Evolutionary conservation across 92 coral and sea anemone species (phyloP), one percentile per base, ranked within the genome.

Genomic region (Parazoanthus darwini): DNA sequence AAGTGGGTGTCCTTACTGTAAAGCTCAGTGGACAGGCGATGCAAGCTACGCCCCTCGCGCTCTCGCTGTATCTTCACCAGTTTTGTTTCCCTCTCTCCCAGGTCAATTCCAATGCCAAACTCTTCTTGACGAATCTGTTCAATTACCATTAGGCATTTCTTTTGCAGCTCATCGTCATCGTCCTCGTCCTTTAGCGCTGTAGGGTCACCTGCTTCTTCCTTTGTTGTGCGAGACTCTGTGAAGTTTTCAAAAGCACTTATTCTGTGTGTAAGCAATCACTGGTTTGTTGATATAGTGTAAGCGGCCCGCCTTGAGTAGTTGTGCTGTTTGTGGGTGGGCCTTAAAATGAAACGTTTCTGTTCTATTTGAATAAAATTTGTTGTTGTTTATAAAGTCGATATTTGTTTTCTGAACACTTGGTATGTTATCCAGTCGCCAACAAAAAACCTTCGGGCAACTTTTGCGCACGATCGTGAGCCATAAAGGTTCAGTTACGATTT

Each of bases 1-100:
- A 94, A 96, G 78, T 96, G 98, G 7, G 98, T 96, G 86, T 96
- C 98, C 74, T 92, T 93, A 63, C 94, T 89, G 91, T 96, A 96
- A 46, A 96, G 93, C 88, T 96, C 98, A 0, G 94, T 90, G 72
- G 98, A 94, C 59, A 96, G 82, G 2, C 98, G 95, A 74, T 93
- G 95, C 33, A 96, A 87, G 50, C 97, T 93, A 44, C 98, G 94
- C 68, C 98, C 98, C 70, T 96, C 98, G 6, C 97, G 91, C 48
- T 93, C 94, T 46, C 98, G 89, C 78, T 93, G 98, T 78, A 91
- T 91, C 89, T 92, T 93, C 18, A 96, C 93, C 59, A 96, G 93
- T 85, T 93, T 92, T 16, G 86, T 89, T 81, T 96, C 97, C 85
- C 94, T 92, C 66, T 93, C 94, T 14, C 97, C 97, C 20, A 96